A percentile compares a stretch with the other conserved stretches of the same genome.
phyloP scores from a whole-genome alignment of 1,140 invertebrate genomes.

The Atta colombica region DNA sequence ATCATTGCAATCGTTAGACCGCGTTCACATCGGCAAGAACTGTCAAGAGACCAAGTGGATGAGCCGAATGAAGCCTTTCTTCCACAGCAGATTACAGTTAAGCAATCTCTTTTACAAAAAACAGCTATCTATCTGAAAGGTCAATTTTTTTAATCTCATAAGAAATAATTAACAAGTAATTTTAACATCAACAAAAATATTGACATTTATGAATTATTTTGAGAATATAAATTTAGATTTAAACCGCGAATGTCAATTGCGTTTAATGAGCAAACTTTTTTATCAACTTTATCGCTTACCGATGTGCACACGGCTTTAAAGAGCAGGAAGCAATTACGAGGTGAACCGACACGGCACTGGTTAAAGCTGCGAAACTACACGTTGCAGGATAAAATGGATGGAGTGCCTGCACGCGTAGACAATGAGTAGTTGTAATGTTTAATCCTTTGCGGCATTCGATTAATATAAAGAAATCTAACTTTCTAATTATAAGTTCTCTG shows the following conservation, averaged over 20 bases:
- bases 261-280: background rate
- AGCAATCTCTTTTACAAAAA: background rate
- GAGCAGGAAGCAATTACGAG: conserved; percentile 37
- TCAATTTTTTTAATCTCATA: background rate
- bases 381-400: conserved; percentile 19
- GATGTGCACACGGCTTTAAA: conserved; percentile 42
- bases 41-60: background rate
- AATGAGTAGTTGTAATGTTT: conserved; percentile 31
- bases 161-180: background rate
- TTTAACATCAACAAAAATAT: conserved; percentile 29
- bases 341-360: conserved; percentile 20
- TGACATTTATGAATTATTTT: background rate
- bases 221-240: background rate
- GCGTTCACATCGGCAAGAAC: conserved; percentile 35
- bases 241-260: background rate
- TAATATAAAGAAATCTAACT: conserved; percentile 19
- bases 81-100: background rate
- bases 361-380: conserved; percentile 43
- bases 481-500: background rate
- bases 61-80: background rate
- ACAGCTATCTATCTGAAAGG: background rate
- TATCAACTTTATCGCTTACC: background rate
- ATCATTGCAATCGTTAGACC: conserved; percentile 35
- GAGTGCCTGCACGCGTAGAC: conserved; percentile 1
- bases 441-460: conserved; percentile 10